Evolutionary conservation across 1,140 invertebrate species (phyloP), one percentile per base, ranked within the genome.

Genomic region (Eciton burchellii): DNA sequence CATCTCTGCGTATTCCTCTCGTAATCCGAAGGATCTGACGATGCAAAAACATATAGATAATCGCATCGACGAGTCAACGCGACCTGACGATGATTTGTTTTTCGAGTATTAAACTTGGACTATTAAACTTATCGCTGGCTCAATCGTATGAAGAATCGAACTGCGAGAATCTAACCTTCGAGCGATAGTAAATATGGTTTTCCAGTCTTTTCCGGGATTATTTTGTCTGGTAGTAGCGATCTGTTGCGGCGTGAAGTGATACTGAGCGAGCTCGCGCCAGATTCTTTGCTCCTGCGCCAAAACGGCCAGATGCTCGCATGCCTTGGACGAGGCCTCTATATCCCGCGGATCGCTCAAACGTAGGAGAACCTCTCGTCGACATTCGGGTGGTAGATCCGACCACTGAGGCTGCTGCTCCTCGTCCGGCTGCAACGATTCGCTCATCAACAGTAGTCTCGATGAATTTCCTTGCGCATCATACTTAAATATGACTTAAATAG

Each of bases 1-100:
- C 92, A 98, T 98, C 94, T 99, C 99, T 1, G 98, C 98, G 93
- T 98, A 99, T 84, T 99, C 97, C 94, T 99, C 98, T 82, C 97
- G 96, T 21, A 98, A 94, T 21, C 98, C 98, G 93, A 97, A 98
- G 84, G 96, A 96, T 90, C 98, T 98, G 89, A 19, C 14, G n/a
- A 68, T 4, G 16, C 0, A 5, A 14, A n/a, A 47, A 63, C 26
- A 45, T n/a, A 54, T 62, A 59, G 12, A 24, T n/a, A n/a, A n/a
- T n/a, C n/a, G 8, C 1, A 14, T 21, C 73, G 21, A 73, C n/a
- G 4, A n/a, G n/a, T n/a, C n/a, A 72, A 60, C 16, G 0, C 0
- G 54, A 29, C 41, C 6, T n/a, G n/a, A n/a, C n/a, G n/a, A n/a
- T n/a, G n/a, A n/a, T n/a, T n/a, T n/a, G n/a, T n/a, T n/a, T 52